These are phyloP conservation scores for Drosophila ironensis DNA, from an alignment of 1,140 invertebrate genomes.

Conservation along the genomic window DNA sequence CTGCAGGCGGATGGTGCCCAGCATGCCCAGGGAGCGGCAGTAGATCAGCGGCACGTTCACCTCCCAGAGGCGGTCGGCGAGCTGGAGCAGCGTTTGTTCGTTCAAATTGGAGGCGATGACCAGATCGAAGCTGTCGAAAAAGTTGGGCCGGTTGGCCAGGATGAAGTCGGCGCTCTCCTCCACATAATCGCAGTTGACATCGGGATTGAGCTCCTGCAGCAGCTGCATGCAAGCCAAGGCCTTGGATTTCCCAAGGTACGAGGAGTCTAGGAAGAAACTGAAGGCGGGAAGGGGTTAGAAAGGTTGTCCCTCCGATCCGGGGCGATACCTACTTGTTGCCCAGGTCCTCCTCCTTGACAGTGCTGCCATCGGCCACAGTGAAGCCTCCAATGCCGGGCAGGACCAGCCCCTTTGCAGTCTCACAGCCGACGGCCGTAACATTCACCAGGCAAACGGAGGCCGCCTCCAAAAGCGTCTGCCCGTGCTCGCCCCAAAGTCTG, in stretches of 20 bases:
- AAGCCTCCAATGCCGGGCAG: slow-evolving; percentile 98
- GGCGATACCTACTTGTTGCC: slow-evolving; percentile 90
- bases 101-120: slow-evolving; percentile 93
- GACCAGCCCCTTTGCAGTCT: slow-evolving; percentile 96
- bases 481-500: slow-evolving; percentile 98
- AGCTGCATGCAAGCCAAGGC: slow-evolving; percentile 92
- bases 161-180: slow-evolving; percentile 94
- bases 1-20: slow-evolving; percentile 95
- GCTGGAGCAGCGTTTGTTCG: slow-evolving; percentile 89
- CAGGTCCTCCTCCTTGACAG: slow-evolving; percentile 93
- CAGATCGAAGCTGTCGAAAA: slow-evolving; percentile 92
- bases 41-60: slow-evolving; percentile 93
- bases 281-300: background rate
- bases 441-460: slow-evolving; percentile 97
- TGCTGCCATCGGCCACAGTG: slow-evolving; percentile 96
- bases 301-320: background rate
- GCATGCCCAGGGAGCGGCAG: slow-evolving; percentile 94
- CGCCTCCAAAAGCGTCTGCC: slow-evolving; percentile 93
- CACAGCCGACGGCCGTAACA: slow-evolving; percentile 96
- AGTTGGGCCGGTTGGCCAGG: slow-evolving; percentile 92
- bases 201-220: slow-evolving; percentile 95
- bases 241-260: slow-evolving; percentile 90
- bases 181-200: slow-evolving; percentile 95
- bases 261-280: slow-evolving; percentile 93
- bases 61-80: slow-evolving; percentile 93